These are phyloP conservation scores for Nymphalis urticae DNA, from an alignment of 2,888 invertebrate species.

Conservation along the genomic window DNA sequence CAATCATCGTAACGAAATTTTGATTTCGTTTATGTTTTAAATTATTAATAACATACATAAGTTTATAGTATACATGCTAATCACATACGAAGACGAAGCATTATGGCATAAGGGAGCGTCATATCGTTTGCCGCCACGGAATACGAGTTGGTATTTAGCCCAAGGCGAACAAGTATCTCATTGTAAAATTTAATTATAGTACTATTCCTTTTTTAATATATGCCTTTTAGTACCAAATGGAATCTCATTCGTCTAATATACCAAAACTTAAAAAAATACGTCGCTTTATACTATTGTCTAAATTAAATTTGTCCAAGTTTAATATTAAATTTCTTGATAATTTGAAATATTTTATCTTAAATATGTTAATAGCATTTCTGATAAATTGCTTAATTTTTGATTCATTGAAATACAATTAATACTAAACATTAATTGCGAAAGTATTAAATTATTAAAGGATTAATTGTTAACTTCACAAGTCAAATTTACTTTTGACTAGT, in stretches of 20 bases:
- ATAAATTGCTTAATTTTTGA: conserved; percentile 11
- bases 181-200: too few relatives aligned
- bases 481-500: neutral
- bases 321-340: conserved; percentile 6
- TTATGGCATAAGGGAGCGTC: too few relatives aligned
- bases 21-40: too few relatives aligned
- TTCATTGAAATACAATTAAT: neutral
- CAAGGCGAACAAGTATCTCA: too few relatives aligned
- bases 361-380: conserved; percentile 7
- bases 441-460: neutral
- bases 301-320: conserved; percentile 33
- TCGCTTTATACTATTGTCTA: conserved; percentile 21
- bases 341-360: conserved; percentile 17
- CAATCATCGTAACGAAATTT: too few relatives aligned
- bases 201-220: neutral
- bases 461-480: neutral
- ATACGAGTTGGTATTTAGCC: too few relatives aligned
- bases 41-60: too few relatives aligned
- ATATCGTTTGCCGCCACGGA: too few relatives aligned
- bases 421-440: neutral
- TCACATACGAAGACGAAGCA: too few relatives aligned
- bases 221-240: neutral
- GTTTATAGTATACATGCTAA: too few relatives aligned
- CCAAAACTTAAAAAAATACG: conserved; percentile 15
- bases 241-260: neutral